Conservation (phyloP, 92 coral and sea anemone genomes). For the Actinostola sp. region DNA sequence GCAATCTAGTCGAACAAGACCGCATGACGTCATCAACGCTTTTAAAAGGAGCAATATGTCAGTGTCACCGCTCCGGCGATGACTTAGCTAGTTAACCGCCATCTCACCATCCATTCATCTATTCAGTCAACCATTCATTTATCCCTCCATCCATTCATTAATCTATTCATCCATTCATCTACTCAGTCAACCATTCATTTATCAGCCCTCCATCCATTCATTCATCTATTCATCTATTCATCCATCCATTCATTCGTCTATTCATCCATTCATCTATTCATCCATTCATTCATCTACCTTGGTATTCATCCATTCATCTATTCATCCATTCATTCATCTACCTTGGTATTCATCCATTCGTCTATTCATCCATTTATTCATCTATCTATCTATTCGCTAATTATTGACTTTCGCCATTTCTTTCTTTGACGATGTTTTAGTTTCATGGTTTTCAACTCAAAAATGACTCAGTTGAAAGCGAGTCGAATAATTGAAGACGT, state of each 20-base stretch:
- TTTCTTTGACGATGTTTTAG: background rate
- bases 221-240: background rate
- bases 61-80: too few species aligned
- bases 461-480: background rate
- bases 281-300: background rate
- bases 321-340: too few species aligned
- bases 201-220: background rate
- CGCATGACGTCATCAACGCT: too few species aligned
- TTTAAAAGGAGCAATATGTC: too few species aligned
- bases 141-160: background rate
- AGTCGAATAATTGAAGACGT: background rate
- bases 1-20: too few species aligned
- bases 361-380: too few species aligned
- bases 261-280: background rate
- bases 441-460: background rate
- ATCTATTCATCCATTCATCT: background rate
- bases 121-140: background rate
- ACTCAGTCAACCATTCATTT: background rate
- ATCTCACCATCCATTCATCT: too few species aligned
- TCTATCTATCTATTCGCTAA: too few species aligned
- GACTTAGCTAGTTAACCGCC: too few species aligned
- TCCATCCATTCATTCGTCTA: background rate
- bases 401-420: too few species aligned
- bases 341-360: too few species aligned
- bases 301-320: background rate